Base-by-base conservation (phyloP, 2,113 vertebrate species). In the Laterallus jamaicensis region DNA sequence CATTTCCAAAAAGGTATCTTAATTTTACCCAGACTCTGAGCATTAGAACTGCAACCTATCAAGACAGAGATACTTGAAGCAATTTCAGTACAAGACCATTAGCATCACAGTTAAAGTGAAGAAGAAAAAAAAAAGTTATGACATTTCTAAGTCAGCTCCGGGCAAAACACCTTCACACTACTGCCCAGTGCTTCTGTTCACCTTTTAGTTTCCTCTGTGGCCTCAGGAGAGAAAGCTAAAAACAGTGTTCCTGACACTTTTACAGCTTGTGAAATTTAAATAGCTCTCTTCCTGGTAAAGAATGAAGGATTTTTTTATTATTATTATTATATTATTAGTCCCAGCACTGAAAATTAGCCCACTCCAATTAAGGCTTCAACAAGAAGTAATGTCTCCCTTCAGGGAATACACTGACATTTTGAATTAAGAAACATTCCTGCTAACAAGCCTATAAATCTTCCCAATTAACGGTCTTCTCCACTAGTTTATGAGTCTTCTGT, bases 361-460 rank as follows among this genome's bases (percentile, higher is more conserved):
- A 15, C 54, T 93, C 79, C 80, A 96, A 86, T 96, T 96, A 95
- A 90, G 79, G 69, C 59, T 90, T 94, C 80, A 80, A 82, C 68
- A 69, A 86, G 70, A 96, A 94, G 62, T 91, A 93, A 94, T 86
- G 54, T 93, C 92, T 96, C 62, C 92, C 95, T 96, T 96, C 55
- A 55, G 95, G 94, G 94, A 97, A 88, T 85, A 73, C 64, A 86
- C 44, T 95, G 92, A 97, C 97, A 97, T 97, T 97, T 98, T 93
- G 95, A 95, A 96, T 97, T 97, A 97, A 96, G 82, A 97, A 90
- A 94, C 66, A 92, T 96, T 96, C 82, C 91, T 90, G 73, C 88
- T 97, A 97, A 97, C 64, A 97, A 96, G 86, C 56, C 93, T 85
- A 96, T 97, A 97, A 97, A 98, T 97, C 96, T 97, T 97, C 91